These are phyloP conservation scores for Microcaecilia unicolor DNA, from an alignment of 2,797 vertebrate species.

Conservation along the genomic window DNA sequence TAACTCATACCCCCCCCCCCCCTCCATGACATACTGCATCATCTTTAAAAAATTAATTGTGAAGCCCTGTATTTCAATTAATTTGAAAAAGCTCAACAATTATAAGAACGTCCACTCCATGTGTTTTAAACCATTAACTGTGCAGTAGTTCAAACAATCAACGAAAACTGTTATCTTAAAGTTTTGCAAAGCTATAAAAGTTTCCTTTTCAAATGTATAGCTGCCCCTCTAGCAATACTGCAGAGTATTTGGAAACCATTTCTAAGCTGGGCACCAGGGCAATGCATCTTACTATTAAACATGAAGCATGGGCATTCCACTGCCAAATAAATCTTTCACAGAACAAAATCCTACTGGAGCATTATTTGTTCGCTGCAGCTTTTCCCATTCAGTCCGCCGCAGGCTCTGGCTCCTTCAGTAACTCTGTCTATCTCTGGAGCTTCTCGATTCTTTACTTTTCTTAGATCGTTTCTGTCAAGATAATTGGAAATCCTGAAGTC, in stretches of 20 bases:
- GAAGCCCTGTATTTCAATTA: no score
- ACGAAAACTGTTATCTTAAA: no score
- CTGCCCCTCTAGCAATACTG: conserved; percentile 16
- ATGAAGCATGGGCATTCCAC: conserved; percentile 2
- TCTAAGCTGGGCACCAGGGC: conserved; percentile 6
- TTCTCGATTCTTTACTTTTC: neutral
- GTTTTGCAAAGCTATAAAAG: no score
- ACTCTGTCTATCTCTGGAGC: neutral
- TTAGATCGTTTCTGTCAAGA: conserved; percentile 31
- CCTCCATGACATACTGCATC: no score
- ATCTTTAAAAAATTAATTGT: no score
- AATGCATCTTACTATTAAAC: conserved; percentile 12
- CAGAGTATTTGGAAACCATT: conserved; percentile 16
- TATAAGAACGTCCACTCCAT: no score
- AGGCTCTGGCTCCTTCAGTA: neutral
- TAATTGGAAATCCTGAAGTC: conserved; percentile 32
- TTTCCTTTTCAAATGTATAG: conserved; percentile 19
- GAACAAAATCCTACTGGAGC: neutral
- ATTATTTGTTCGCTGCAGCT: neutral
- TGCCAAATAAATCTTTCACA: conserved; percentile 15
- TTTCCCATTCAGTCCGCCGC: neutral
- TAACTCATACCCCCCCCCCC: no score
- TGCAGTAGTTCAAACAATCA: no score
- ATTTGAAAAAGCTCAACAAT: no score
- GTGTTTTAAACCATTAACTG: no score